Base-by-base conservation (phyloP, 2,888 invertebrate species). In the Leptura quadrifasciata region DNA sequence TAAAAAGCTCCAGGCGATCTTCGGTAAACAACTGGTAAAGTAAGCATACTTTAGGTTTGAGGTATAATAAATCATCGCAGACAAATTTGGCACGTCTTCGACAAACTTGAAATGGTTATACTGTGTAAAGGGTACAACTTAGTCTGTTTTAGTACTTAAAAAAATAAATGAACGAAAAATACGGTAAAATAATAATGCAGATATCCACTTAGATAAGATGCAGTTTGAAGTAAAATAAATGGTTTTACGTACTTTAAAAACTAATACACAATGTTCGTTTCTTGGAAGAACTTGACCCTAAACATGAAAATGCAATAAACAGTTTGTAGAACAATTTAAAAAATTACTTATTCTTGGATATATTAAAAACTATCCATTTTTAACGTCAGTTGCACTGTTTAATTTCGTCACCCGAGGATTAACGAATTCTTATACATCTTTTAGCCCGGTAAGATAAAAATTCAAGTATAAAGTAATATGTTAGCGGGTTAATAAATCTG, bases 11-110 rank as follows among this genome's bases (percentile, higher is more conserved):
- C n/a, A 20, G 60, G 71, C 52, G 61, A 61, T 71, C 71, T 58
- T 71, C 61, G 52, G 71, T 71, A 71, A 71, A 71, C 61, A 71
- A 69, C 47, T 60, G 71, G 61, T 71, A 35, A 47, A 47, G 71
- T 58, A 24, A 63, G 52, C 52, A 20, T 12, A 47, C 52, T 57
- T 39, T 58, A 20, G 27, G 47, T 60, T 39, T 21, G 58, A 15
- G 35, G 71, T 31, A 35, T 52, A 52, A 60, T 60, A 61, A 61
- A 61, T 61, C 60, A 61, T 18, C 17, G 31, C n/a, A 24, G 71
- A 61, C 52, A 71, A 52, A 71, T 71, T 57, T 69, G 58, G 60
- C 21, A 47, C 17, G 47, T 47, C 47, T n/a, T 47, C 47, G 47
- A 47, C 47, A 47, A 47, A 47, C 47, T n/a, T 47, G 47, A 47